phyloP scores from a whole-genome alignment of 2,888 invertebrate genomes.

The Agrilus cyanescens region DNA sequence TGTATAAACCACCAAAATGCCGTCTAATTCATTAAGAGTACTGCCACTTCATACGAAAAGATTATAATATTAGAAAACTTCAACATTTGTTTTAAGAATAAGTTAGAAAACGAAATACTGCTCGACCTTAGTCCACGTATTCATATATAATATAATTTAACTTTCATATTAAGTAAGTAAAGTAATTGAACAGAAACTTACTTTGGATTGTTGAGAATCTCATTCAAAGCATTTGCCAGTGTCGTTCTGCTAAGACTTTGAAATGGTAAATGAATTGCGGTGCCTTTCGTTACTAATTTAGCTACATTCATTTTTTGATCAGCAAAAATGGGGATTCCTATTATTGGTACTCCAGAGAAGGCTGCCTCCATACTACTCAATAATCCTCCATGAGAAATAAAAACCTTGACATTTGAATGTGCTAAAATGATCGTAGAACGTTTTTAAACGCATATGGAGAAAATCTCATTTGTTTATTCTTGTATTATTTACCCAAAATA shows the following conservation, averaged over 20 bases:
- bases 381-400: conserved; percentile 46
- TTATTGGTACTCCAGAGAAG: conserved; percentile 35
- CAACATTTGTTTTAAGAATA: no score
- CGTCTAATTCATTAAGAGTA: no score
- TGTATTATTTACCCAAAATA: conserved; percentile 11
- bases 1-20: no score
- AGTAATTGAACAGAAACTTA: no score
- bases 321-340: conserved; percentile 39
- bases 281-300: conserved; percentile 8
- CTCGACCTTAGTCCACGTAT: no score
- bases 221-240: neutral
- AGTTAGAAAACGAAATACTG: no score
- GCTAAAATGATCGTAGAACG: conserved; percentile 22
- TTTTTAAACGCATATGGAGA: neutral
- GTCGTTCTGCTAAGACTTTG: conserved; percentile 2
- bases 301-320: conserved; percentile 39
- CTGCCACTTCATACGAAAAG: no score
- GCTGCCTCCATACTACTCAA: conserved; percentile 43
- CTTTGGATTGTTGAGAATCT: conserved; percentile 4
- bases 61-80: no score
- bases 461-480: no score
- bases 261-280: conserved; percentile 4
- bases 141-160: no score
- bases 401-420: conserved; percentile 40
- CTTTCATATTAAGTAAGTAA: no score